Evolutionary conservation across 1,140 invertebrate species (phyloP).

Genomic region (Trigoniulus corallinus): DNA sequence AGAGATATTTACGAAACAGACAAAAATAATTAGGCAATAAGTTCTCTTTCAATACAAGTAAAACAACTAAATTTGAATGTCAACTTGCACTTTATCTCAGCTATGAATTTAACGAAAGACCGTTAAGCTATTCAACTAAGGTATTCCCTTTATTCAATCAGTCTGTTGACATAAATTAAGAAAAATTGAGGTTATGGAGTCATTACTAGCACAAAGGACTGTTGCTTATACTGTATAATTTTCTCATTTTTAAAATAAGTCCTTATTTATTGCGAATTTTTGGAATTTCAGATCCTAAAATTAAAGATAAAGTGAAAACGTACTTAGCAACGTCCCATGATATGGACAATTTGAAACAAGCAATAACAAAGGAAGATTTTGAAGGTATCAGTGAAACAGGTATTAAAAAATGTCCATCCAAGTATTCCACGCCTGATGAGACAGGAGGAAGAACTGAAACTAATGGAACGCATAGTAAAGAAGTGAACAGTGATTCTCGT

Average conservation of each 20-base stretch:
- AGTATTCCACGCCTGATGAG: neutral
- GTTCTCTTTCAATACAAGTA: no score
- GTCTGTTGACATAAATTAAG: no score
- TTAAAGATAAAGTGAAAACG: slow-evolving; percentile 60
- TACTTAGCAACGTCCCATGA: slow-evolving; percentile 34
- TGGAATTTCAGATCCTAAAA: slow-evolving; percentile 50
- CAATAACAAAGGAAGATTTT: slow-evolving; percentile 16
- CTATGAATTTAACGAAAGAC: no score
- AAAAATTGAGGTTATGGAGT: no score
- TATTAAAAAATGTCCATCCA: slow-evolving; percentile 9
- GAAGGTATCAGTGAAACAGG: slow-evolving; percentile 15
- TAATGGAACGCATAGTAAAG: neutral
- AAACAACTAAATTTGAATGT: no score
- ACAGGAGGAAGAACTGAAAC: neutral
- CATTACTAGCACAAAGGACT: no score
- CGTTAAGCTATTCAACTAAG: no score
- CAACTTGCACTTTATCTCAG: no score
- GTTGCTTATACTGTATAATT: no score
- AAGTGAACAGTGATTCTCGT: neutral
- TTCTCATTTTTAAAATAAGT: neutral
- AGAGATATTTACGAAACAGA: no score
- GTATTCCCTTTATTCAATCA: no score
- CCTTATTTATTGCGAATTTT: slow-evolving; percentile 2
- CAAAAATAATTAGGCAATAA: no score
- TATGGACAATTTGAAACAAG: slow-evolving; percentile 13